These are phyloP conservation scores for Carettochelys insculpta DNA, from an alignment of 2,113 vertebrate genomes.

Conservation along the genomic window DNA sequence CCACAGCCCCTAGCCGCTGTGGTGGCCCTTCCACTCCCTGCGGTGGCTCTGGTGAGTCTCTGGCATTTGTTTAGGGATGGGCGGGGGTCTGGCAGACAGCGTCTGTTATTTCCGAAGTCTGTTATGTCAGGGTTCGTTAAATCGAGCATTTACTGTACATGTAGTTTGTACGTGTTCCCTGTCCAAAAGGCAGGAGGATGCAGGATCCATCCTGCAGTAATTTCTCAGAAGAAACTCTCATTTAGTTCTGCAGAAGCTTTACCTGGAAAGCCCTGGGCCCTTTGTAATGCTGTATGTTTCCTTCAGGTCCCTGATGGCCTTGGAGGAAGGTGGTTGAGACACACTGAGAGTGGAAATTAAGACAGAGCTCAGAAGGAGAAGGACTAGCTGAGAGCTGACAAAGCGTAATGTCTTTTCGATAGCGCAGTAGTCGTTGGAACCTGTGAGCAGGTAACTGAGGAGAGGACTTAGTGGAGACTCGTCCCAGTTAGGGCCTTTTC, in stretches of 20 bases:
- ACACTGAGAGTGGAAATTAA: background rate
- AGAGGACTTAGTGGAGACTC: background rate
- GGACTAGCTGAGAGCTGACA: background rate
- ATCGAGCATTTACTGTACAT: too few species aligned
- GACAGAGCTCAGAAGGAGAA: background rate
- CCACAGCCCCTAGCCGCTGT: too few species aligned
- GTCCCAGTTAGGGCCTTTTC: background rate
- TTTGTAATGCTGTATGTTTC: background rate
- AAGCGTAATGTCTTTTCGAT: background rate
- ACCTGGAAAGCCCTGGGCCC: background rate
- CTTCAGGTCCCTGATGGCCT: background rate
- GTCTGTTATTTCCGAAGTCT: too few species aligned
- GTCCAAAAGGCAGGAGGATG: background rate
- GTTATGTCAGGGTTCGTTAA: too few species aligned
- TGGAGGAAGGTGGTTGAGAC: background rate
- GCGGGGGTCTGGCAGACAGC: too few species aligned
- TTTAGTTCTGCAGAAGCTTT: background rate
- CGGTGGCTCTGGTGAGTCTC: too few species aligned
- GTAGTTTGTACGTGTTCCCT: background rate
- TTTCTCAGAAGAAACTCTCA: conserved; percentile 34
- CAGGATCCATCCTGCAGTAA: background rate
- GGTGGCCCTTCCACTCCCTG: too few species aligned
- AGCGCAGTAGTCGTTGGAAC: background rate
- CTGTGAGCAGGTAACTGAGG: too few species aligned
- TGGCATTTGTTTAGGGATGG: too few species aligned